phyloP scores from a whole-genome alignment of 2,888 invertebrate genomes.

The Encarsia formosa region DNA sequence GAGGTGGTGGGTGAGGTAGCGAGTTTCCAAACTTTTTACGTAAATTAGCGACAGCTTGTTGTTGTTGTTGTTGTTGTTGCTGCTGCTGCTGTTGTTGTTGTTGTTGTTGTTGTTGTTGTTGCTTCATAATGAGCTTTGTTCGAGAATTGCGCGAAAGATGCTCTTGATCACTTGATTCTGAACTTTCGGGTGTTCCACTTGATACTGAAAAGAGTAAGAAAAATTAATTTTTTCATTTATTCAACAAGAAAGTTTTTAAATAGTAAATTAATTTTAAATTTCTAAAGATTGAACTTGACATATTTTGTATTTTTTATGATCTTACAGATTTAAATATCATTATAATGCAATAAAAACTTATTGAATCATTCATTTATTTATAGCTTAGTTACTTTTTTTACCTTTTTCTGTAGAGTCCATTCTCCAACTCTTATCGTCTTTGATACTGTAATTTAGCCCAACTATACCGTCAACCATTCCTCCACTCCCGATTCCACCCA shows the following conservation, averaged over 20 bases:
- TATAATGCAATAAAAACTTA: neutral
- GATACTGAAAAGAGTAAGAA: constrained; percentile 44
- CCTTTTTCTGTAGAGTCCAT: constrained; percentile 49
- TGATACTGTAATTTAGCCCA: constrained; percentile 47
- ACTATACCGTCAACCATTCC: constrained; percentile 42
- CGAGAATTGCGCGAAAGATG: constrained; percentile 34
- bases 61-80: neutral
- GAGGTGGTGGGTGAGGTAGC: constrained; percentile 39
- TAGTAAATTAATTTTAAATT: too few species aligned
- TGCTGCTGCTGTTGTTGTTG: constrained; percentile 34
- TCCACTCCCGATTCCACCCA: constrained; percentile 55
- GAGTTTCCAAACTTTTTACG: constrained; percentile 48
- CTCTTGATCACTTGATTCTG: constrained; percentile 48
- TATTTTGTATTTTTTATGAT: neutral
- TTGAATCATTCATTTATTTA: neutral
- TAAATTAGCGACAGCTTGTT: constrained; percentile 35
- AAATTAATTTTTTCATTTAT: too few species aligned
- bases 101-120: too few species aligned
- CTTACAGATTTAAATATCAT: neutral
- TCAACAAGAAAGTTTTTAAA: too few species aligned
- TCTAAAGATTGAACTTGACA: too few species aligned
- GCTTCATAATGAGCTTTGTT: too few species aligned
- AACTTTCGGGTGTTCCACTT: constrained; percentile 47
- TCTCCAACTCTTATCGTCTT: constrained; percentile 50
- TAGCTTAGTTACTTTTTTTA: too few species aligned